Conservation (phyloP, 2,113 vertebrate species). For the Equus przewalskii region DNA sequence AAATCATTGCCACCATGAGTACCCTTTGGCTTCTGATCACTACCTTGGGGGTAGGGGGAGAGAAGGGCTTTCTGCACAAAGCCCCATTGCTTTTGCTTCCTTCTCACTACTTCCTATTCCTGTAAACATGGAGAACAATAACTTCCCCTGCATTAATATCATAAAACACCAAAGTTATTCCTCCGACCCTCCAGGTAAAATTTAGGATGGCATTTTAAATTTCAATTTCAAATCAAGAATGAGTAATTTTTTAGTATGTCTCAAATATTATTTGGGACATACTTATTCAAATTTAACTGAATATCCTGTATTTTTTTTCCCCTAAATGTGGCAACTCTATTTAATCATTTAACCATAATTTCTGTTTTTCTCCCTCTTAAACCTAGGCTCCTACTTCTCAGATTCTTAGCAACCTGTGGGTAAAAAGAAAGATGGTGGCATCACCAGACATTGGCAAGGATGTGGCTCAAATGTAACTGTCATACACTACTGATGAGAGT, state of each 20-base stretch:
- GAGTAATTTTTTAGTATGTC: not conserved
- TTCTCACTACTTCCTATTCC: not conserved
- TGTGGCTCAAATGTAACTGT: not conserved
- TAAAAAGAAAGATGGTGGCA: not conserved
- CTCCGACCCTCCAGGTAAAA: not conserved
- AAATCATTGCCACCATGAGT: not conserved
- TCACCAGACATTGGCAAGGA: not conserved
- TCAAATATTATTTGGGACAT: not conserved
- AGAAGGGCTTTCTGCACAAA: not conserved
- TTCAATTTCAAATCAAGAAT: not conserved
- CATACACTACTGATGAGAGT: not conserved
- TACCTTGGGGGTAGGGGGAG: not conserved
- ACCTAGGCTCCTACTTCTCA: not conserved
- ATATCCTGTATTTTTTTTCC: not conserved
- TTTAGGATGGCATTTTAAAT: not conserved
- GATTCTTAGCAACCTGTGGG: not conserved
- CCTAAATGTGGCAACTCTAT: not conserved
- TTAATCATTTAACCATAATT: not conserved
- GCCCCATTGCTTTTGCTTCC: not conserved
- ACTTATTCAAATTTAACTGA: not conserved
- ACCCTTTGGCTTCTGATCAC: not conserved
- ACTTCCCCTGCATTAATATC: not conserved
- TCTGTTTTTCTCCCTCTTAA: constrained; percentile 13
- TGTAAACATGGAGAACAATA: not conserved
- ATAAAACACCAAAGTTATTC: not conserved